Evolutionary conservation across 2,113 vertebrate genomes (phyloP).

Genomic region (Callospermophilus lateralis): DNA sequence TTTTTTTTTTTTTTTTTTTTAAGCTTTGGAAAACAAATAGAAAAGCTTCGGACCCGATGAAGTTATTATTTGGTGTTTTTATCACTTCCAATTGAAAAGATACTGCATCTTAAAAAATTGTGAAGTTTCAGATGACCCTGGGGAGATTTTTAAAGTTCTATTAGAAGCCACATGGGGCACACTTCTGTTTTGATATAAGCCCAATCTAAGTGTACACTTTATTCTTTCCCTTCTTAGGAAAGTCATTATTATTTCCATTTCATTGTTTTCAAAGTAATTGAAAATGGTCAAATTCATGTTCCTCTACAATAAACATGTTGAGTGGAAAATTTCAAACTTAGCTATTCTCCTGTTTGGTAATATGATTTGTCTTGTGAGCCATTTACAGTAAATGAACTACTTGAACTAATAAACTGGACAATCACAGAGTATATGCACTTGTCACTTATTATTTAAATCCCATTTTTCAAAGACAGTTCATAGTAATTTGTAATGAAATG

Average conservation of each 20-base stretch:
- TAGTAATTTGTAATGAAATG: conserved; percentile 5
- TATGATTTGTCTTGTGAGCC: conserved; percentile 56
- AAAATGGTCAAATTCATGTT: conserved; percentile 57
- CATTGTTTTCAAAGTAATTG: conserved; percentile 73
- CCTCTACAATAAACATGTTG: conserved; percentile 48
- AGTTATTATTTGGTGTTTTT: not conserved
- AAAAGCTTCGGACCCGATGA: not conserved
- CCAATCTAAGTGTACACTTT: not conserved
- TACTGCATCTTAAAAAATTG: not conserved
- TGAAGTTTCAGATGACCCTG: conserved; percentile 27
- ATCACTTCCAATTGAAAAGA: conserved; percentile 58
- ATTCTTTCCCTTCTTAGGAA: conserved; percentile 43
- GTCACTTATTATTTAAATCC: conserved; percentile 34
- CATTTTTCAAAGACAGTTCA: not conserved
- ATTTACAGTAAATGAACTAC: conserved; percentile 52
- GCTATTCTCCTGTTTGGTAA: conserved; percentile 48
- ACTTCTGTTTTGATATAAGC: conserved; percentile 39
- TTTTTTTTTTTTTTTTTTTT: not conserved
- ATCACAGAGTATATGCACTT: conserved; percentile 40
- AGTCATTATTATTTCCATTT: conserved; percentile 67
- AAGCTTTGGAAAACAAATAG: conserved; percentile 15
- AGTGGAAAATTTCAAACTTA: conserved; percentile 62
- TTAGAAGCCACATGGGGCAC: not conserved
- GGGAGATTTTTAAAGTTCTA: conserved; percentile 42
- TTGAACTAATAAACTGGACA: conserved; percentile 2